phyloP scores from a whole-genome alignment of 2,113 vertebrate species.

The Paedocypris sp. region DNA sequence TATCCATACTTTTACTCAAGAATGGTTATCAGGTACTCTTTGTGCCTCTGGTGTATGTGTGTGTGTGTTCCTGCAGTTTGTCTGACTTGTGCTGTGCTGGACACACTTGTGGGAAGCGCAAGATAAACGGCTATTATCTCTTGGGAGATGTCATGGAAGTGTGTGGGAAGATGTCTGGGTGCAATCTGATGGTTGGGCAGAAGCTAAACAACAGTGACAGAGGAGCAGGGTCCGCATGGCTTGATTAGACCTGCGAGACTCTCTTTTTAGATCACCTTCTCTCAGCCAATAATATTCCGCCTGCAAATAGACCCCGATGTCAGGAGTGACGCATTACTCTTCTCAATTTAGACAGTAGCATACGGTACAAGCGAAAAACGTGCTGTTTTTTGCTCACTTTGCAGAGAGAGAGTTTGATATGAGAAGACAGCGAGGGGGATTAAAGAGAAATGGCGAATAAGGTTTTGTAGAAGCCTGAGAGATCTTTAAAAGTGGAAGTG shows the following conservation, averaged over 20 bases:
- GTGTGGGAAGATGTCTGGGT: constrained; percentile 20
- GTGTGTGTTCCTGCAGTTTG: too few species aligned
- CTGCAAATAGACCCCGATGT: constrained; percentile 7
- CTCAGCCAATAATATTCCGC: neutral
- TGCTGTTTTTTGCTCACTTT: neutral
- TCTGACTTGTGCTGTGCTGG: constrained; percentile 20
- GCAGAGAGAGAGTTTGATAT: neutral
- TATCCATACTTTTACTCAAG: too few species aligned
- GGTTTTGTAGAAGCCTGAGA: neutral
- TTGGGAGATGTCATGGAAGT: constrained; percentile 23
- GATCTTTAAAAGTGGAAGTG: neutral
- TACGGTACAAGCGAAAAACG: neutral
- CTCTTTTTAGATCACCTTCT: constrained; percentile 4
- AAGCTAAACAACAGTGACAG: constrained; percentile 4
- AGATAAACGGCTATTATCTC: constrained; percentile 22
- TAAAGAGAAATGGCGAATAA: neutral
- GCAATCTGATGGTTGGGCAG: constrained; percentile 17
- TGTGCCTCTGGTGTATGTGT: too few species aligned
- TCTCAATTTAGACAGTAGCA: constrained; percentile 1
- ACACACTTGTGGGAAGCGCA: constrained; percentile 24
- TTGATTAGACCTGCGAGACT: constrained; percentile 8
- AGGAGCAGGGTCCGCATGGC: neutral
- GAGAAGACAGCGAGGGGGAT: neutral
- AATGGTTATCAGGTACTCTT: too few species aligned
- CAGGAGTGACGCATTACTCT: constrained; percentile 3